Conservation (phyloP, 2,797 vertebrate genomes). For the Labeo calbasu region DNA sequence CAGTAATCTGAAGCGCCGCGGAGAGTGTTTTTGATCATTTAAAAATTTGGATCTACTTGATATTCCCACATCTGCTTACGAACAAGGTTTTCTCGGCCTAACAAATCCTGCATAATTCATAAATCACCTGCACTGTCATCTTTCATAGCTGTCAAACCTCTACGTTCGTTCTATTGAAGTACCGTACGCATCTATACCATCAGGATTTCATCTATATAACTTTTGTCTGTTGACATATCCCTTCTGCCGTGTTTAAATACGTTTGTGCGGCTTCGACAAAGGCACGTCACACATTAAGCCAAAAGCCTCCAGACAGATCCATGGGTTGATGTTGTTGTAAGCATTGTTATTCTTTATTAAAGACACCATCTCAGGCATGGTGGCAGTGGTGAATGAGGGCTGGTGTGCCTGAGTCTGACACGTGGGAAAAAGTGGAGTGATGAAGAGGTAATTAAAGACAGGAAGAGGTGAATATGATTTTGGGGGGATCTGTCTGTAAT, state of each 20-base stretch:
- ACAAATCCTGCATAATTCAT: constrained; percentile 39
- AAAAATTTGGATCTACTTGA: constrained; percentile 19
- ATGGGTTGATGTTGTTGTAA: constrained; percentile 24
- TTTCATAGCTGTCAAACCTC: constrained; percentile 24
- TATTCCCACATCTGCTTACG: constrained; percentile 13
- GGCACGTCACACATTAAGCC: constrained; percentile 22
- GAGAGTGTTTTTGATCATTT: constrained; percentile 9
- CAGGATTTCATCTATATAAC: constrained; percentile 8
- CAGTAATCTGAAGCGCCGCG: not conserved
- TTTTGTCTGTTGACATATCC: constrained; percentile 23
- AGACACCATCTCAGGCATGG: constrained; percentile 56
- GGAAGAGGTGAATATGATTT: constrained; percentile 86
- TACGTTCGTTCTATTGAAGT: not conserved
- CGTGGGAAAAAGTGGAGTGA: constrained; percentile 80
- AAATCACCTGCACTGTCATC: constrained; percentile 33
- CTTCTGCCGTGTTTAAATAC: constrained; percentile 16
- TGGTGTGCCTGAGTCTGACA: constrained; percentile 71
- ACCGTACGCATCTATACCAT: not conserved
- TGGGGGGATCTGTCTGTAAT: constrained; percentile 86
- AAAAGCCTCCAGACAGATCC: constrained; percentile 21
- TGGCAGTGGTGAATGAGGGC: constrained; percentile 54
- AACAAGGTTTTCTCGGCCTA: constrained; percentile 9
- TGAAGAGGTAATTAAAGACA: constrained; percentile 89
- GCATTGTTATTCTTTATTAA: constrained; percentile 49
- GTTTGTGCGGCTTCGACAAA: constrained; percentile 23